phyloP scores from a whole-genome alignment of 1,140 invertebrate species.

The Pogonomyrmex californicus region DNA sequence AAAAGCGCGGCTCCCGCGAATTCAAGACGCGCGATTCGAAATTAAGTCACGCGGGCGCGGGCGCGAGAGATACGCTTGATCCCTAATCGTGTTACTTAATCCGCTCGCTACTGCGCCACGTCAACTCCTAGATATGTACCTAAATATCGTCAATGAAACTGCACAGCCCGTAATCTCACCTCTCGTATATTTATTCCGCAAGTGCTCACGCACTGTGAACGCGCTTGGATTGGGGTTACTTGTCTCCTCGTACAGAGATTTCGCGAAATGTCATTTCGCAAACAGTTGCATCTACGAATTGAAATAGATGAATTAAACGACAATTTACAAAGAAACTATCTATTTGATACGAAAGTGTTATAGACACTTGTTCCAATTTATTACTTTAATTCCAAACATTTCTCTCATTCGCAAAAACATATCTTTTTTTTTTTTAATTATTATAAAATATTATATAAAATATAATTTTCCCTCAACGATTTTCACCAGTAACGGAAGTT shows the following conservation, averaged over 20 bases:
- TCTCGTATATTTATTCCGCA: constrained; percentile 2
- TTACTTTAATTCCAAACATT: no score
- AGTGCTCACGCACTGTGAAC: not conserved
- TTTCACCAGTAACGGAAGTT: not conserved
- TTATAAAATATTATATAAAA: no score
- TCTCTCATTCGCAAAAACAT: no score
- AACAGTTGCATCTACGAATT: constrained; percentile 1
- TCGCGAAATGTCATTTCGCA: constrained; percentile 4
- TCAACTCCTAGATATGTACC: constrained; percentile 30
- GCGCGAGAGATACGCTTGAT: constrained; percentile 26
- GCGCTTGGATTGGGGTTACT: constrained; percentile 16
- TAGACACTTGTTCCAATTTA: not conserved
- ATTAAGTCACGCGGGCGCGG: constrained; percentile 40
- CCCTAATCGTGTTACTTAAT: constrained; percentile 60
- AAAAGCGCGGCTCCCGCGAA: constrained; percentile 22
- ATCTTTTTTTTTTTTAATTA: not conserved
- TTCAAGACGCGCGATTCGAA: constrained; percentile 40
- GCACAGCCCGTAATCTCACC: not conserved
- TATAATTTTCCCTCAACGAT: not conserved
- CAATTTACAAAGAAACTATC: no score
- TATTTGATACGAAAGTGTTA: no score
- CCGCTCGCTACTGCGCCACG: constrained; percentile 17
- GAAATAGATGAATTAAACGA: no score
- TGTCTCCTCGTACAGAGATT: not conserved
- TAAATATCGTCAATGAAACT: constrained; percentile 40